A percentile compares a stretch with the other conserved stretches of the same genome.
phyloP scores from a whole-genome alignment of 2,113 vertebrate genomes.

The Limanda limanda region DNA sequence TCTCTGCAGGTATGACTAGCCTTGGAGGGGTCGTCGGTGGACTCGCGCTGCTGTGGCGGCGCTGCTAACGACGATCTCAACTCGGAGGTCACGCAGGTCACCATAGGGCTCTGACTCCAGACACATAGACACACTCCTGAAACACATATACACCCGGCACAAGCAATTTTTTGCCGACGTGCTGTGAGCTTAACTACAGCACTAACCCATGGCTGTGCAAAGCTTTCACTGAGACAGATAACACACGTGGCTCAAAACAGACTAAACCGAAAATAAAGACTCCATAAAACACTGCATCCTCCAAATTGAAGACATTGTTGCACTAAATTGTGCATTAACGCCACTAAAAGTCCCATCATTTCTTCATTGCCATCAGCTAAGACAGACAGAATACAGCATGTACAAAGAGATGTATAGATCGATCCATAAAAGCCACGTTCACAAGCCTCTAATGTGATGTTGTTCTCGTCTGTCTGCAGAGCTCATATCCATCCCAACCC shows the following conservation, averaged over 20 bases:
- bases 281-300: not conserved
- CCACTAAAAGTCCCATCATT: not conserved
- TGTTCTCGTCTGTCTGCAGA: slow-evolving; percentile 14
- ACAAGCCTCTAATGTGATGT: not conserved
- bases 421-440: slow-evolving; percentile 21
- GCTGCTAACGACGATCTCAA: slow-evolving; percentile 82
- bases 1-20: slow-evolving; percentile 93
- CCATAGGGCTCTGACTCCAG: slow-evolving; percentile 75
- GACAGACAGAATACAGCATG: not conserved
- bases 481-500: not conserved
- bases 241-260: not conserved
- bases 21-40: slow-evolving; percentile 89
- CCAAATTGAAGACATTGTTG: not conserved
- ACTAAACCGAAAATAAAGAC: not conserved
- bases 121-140: slow-evolving; percentile 1
- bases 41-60: slow-evolving; percentile 72
- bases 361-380: not conserved
- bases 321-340: not conserved
- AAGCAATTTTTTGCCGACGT: not conserved
- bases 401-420: not conserved
- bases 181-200: slow-evolving; percentile 13
- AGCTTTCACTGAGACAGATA: slow-evolving; percentile 2
- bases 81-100: slow-evolving; percentile 88
- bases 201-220: slow-evolving; percentile 19
- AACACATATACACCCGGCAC: not conserved